Percentiles rank a stretch among this genome's conserved stretches.
Conservation (phyloP, 2,113 vertebrate species). For the Scophthalmus maximus region DNA sequence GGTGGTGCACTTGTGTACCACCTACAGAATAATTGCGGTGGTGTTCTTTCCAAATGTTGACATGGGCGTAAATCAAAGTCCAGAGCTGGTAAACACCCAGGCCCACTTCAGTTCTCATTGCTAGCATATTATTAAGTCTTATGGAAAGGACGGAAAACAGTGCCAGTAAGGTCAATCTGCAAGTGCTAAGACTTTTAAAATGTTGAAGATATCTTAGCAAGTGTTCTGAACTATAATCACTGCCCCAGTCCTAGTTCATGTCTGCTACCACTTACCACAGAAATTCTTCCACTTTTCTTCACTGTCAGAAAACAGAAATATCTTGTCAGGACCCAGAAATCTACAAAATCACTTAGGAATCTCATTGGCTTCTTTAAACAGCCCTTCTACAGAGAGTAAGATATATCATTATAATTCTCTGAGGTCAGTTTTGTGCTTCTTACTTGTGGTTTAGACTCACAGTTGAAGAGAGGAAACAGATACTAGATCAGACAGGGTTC, state of each 20-base stretch:
- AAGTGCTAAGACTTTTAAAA: slow-evolving; percentile 5
- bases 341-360: slow-evolving; percentile 25
- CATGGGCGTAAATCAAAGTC: slow-evolving; percentile 17
- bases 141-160: slow-evolving; percentile 5
- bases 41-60: slow-evolving; percentile 30
- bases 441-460: slow-evolving; percentile 19
- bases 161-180: slow-evolving; percentile 1
- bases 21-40: slow-evolving; percentile 11
- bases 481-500: slow-evolving; percentile 23
- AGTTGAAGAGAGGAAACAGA: slow-evolving; percentile 20
- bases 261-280: slow-evolving; percentile 34
- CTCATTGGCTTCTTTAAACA: slow-evolving; percentile 7
- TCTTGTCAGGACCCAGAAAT: slow-evolving; percentile 39
- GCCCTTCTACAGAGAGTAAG: slow-evolving; percentile 9
- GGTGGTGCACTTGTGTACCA: slow-evolving; percentile 12
- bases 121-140: slow-evolving; percentile 2
- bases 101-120: slow-evolving; percentile 8
- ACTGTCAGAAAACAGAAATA: slow-evolving; percentile 29
- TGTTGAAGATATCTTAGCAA: slow-evolving; percentile 22
- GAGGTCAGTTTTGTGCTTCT: slow-evolving; percentile 28
- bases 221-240: slow-evolving; percentile 33
- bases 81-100: slow-evolving; percentile 20
- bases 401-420: slow-evolving; percentile 31
- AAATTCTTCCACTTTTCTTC: background rate
- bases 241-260: slow-evolving; percentile 44